phyloP scores from a whole-genome alignment of 92 coral and sea anemone species.

The Virgularia gustaviana region DNA sequence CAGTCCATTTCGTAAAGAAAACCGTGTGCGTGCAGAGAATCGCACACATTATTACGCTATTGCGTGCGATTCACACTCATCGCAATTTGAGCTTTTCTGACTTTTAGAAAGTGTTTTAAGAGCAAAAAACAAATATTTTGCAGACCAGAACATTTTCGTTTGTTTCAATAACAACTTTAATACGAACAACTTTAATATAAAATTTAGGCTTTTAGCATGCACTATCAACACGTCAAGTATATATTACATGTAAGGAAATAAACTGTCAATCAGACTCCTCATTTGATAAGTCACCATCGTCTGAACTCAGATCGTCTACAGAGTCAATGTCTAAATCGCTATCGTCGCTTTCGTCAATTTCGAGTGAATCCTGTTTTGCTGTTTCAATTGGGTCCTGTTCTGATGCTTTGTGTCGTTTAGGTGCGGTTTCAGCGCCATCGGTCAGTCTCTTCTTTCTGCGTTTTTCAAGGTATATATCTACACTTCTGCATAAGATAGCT shows the following conservation, averaged over 20 bases:
- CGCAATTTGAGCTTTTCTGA: too few relatives aligned
- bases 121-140: too few relatives aligned
- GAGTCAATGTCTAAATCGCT: background rate
- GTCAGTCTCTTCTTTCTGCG: background rate
- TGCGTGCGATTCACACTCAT: conserved; percentile 4
- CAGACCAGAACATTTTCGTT: too few relatives aligned
- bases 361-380: background rate
- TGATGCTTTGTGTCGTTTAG: background rate
- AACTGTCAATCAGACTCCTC: too few relatives aligned
- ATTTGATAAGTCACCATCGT: background rate
- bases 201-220: too few relatives aligned
- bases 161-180: too few relatives aligned
- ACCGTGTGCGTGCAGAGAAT: too few relatives aligned
- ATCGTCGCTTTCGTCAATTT: background rate
- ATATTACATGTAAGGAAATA: too few relatives aligned
- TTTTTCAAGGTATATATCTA: background rate
- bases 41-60: background rate
- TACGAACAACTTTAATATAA: too few relatives aligned
- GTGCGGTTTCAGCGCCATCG: background rate
- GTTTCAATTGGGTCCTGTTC: background rate
- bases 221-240: too few relatives aligned
- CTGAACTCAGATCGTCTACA: background rate
- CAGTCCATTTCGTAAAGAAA: too few relatives aligned
- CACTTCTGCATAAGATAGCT: background rate
- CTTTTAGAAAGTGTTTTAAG: too few relatives aligned